Percentiles rank a stretch among this genome's conserved stretches.
Evolutionary conservation across 2,888 invertebrate species (phyloP).

Genomic region (Hydroisotoma schaefferi): DNA sequence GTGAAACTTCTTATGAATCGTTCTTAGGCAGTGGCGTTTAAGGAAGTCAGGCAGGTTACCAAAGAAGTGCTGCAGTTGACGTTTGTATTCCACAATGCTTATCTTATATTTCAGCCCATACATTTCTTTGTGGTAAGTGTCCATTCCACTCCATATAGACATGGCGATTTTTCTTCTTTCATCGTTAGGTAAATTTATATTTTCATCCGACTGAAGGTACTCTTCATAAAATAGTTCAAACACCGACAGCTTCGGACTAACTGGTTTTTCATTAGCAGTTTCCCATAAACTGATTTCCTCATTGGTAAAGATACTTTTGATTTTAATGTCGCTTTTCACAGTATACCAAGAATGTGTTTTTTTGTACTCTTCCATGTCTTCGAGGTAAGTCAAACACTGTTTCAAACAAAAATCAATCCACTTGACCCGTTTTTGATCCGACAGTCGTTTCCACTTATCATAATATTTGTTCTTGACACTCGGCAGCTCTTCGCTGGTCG

Average conservation of each 20-base stretch:
- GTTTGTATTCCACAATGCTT: constrained; percentile 22
- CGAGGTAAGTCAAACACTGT: constrained; percentile 18
- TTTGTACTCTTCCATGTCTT: constrained; percentile 32
- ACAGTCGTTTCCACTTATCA: constrained; percentile 28
- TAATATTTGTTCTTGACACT: constrained; percentile 24
- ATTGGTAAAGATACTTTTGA: constrained; percentile 24
- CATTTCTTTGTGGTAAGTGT: constrained; percentile 23
- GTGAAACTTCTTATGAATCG: constrained; percentile 27
- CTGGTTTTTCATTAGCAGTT: constrained; percentile 31
- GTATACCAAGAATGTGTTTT: constrained; percentile 24
- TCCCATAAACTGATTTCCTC: constrained; percentile 43
- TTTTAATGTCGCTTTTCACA: constrained; percentile 15
- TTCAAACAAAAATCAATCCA: constrained; percentile 37
- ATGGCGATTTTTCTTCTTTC: constrained; percentile 17
- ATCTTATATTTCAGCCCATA: constrained; percentile 27
- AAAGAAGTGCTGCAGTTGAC: constrained; percentile 26
- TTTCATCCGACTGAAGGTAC: constrained; percentile 15
- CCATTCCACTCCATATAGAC: constrained; percentile 27
- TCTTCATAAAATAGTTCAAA: constrained; percentile 27
- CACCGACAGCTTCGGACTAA: constrained; percentile 16
- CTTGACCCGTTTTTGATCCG: constrained; percentile 33
- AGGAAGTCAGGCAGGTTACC: constrained; percentile 32
- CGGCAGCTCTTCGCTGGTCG: constrained; percentile 20
- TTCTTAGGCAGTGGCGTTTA: constrained; percentile 16
- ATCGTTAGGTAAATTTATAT: constrained; percentile 5